phyloP scores from a whole-genome alignment of 64 coral and sea anemone species.

The Porites lutea region DNA sequence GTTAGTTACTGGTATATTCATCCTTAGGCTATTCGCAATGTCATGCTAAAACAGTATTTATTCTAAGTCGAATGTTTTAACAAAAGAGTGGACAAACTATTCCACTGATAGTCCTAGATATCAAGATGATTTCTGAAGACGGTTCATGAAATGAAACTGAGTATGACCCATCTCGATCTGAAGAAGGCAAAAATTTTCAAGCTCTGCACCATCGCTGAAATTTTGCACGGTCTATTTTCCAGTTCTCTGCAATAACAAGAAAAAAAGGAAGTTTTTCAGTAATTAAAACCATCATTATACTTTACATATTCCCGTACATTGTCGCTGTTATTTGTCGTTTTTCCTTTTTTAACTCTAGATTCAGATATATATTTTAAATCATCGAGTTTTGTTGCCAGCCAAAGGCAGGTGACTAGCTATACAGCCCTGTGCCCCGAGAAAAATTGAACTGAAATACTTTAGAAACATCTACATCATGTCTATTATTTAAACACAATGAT shows the following conservation, averaged over 20 bases:
- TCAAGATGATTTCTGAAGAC: no score
- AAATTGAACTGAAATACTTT: background rate
- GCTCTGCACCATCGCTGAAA: no score
- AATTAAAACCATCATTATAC: constrained; percentile 1
- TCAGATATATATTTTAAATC: constrained; percentile 17
- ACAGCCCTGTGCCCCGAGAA: background rate
- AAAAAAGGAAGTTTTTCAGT: background rate
- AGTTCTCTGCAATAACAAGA: background rate
- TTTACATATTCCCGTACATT: background rate
- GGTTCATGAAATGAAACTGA: no score
- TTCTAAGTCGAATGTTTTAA: no score
- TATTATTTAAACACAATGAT: no score
- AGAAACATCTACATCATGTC: background rate
- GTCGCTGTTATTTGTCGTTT: background rate
- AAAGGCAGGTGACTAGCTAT: background rate
- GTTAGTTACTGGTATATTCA: no score
- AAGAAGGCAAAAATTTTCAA: no score
- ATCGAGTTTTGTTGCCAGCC: constrained; percentile 20
- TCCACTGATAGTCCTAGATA: no score
- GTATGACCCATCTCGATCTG: no score
- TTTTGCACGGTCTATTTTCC: background rate
- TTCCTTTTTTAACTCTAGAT: background rate
- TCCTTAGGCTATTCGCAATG: no score
- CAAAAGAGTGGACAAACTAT: no score
- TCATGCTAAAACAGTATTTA: no score